Evolutionary conservation across 2,888 invertebrate species (phyloP).

Genomic region (Aphrophora alni): DNA sequence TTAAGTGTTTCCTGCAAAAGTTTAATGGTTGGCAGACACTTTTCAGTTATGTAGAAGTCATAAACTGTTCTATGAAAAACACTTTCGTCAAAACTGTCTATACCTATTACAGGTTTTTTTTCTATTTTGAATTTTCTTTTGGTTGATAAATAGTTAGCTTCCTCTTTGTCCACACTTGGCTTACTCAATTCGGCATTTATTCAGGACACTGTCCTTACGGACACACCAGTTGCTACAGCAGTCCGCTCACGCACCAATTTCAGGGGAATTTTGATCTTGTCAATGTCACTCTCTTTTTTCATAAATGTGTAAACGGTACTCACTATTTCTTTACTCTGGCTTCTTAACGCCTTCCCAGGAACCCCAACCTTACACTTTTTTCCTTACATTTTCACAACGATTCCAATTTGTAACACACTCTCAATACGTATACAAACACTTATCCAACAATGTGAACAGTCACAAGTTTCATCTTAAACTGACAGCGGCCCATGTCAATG

Average conservation of each 20-base stretch:
- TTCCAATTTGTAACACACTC: no score
- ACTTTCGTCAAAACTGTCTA: slow-evolving; percentile 1
- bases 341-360: slow-evolving; percentile 15
- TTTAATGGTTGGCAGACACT: neutral
- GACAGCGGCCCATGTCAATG: no score
- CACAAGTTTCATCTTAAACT: slow-evolving; percentile 12
- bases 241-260: neutral
- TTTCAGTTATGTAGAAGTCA: slow-evolving; percentile 7
- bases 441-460: slow-evolving; percentile 12
- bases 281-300: neutral
- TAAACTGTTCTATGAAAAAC: neutral
- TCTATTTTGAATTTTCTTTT: neutral
- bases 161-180: neutral
- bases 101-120: neutral
- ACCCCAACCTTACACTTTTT: slow-evolving; percentile 6
- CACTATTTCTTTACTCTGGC: slow-evolving; percentile 14
- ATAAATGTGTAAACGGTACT: slow-evolving; percentile 5
- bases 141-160: neutral
- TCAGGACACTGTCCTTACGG: neutral
- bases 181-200: slow-evolving; percentile 11
- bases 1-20: neutral
- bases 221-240: slow-evolving; percentile 6
- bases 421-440: slow-evolving; percentile 3
- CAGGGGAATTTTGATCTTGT: neutral
- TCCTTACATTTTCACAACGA: slow-evolving; percentile 9